These are phyloP conservation scores for Sylvia atricapilla DNA, from an alignment of 2,113 vertebrate genomes.

Conservation along the genomic window DNA sequence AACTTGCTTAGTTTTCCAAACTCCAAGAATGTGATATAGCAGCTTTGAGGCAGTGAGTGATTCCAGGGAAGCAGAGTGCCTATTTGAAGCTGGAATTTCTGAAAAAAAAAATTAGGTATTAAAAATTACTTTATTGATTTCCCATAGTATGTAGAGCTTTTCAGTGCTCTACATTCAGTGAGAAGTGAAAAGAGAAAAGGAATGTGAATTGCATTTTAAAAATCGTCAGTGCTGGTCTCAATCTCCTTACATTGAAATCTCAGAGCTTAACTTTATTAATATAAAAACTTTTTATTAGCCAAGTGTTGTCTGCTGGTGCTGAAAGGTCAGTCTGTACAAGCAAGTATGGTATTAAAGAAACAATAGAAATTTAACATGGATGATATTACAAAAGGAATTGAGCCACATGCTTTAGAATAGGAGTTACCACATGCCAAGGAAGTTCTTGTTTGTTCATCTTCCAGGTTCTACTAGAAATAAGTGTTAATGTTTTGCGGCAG, in stretches of 20 bases:
- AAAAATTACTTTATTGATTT: neutral
- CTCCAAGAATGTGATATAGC: neutral
- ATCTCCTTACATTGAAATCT: neutral
- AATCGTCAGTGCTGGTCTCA: neutral
- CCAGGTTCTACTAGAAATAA: neutral
- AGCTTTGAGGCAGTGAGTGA: neutral
- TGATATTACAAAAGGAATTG: neutral
- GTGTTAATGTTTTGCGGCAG: neutral
- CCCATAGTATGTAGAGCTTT: neutral
- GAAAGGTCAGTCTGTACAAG: neutral
- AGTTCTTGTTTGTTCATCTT: neutral
- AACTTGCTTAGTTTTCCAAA: neutral
- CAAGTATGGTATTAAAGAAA: neutral
- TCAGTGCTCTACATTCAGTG: no score
- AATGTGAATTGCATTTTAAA: neutral
- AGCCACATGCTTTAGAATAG: neutral
- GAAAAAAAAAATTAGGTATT: neutral
- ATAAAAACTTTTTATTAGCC: neutral
- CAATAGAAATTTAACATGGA: neutral
- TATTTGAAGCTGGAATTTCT: neutral
- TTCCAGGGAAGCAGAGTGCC: neutral
- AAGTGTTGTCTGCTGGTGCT: neutral
- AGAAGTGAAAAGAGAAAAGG: neutral
- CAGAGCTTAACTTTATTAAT: neutral
- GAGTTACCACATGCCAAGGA: neutral